Conservation (phyloP, 2,797 vertebrate genomes). For the Hyperoplus immaculatus region DNA sequence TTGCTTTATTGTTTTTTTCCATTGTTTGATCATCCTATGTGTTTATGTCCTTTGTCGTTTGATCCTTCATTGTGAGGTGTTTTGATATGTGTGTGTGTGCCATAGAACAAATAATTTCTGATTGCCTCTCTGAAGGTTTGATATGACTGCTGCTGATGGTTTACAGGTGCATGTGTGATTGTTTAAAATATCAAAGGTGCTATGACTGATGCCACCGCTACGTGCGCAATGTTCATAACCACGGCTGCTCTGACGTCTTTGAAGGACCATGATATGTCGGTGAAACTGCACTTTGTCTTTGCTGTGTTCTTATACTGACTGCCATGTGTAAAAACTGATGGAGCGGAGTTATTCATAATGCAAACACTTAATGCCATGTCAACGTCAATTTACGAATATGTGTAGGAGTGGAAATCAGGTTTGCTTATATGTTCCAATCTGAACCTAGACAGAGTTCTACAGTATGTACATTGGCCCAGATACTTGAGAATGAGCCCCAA, state of each 20-base stretch:
- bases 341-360: constrained; percentile 2
- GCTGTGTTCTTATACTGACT: background rate
- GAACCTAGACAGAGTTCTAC: background rate
- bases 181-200: constrained; percentile 35
- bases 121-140: constrained; percentile 33
- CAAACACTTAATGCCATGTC: constrained; percentile 12
- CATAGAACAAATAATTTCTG: constrained; percentile 37
- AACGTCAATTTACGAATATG: background rate
- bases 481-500: background rate
- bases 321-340: background rate
- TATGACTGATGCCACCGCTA: constrained; percentile 14
- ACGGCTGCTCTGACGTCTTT: background rate
- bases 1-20: constrained; percentile 31
- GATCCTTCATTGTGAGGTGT: constrained; percentile 14
- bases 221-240: background rate
- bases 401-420: background rate
- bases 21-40: constrained; percentile 30
- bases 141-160: constrained; percentile 11
- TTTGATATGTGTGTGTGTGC: constrained; percentile 17
- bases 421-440: constrained; percentile 9
- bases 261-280: background rate
- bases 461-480: background rate
- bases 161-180: constrained; percentile 33
- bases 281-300: background rate
- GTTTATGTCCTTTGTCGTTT: constrained; percentile 32